Conservation (phyloP, 2,888 invertebrate genomes). For the Drosophila peninsularis region DNA sequence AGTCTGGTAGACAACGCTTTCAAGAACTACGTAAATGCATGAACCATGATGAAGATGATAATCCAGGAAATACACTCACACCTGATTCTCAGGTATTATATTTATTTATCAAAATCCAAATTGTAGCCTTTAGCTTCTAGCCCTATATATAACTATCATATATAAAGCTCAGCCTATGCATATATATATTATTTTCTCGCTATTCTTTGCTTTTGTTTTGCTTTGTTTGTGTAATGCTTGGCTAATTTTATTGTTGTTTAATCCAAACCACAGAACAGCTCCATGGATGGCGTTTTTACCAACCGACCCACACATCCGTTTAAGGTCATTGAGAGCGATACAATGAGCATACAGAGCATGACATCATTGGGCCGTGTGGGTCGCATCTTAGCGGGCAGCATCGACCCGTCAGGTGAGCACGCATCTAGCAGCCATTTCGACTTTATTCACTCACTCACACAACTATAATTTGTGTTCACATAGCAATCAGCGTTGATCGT, state of each 20-base stretch:
- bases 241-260: constrained; percentile 38
- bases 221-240: constrained; percentile 7
- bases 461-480: constrained; percentile 2
- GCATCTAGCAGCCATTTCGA: constrained; percentile 25
- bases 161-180: constrained; percentile 22
- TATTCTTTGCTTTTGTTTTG: constrained; percentile 4
- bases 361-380: constrained; percentile 94
- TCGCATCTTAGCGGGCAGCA: constrained; percentile 90
- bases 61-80: constrained; percentile 88
- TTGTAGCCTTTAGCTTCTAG: constrained; percentile 22
- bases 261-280: constrained; percentile 84
- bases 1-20: constrained; percentile 89
- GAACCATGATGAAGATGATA: constrained; percentile 94
- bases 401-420: constrained; percentile 87
- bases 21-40: constrained; percentile 93
- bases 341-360: constrained; percentile 94
- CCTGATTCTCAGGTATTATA: constrained; percentile 89
- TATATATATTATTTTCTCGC: not conserved
- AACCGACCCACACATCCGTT: constrained; percentile 91
- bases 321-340: constrained; percentile 94
- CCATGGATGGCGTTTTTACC: constrained; percentile 91
- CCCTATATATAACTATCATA: constrained; percentile 3
- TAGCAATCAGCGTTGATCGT: constrained; percentile 83
- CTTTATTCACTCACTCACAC: constrained; percentile 16
- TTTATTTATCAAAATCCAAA: constrained; percentile 34